Percentiles rank a stretch among this genome's conserved stretches.
Conservation (phyloP, 2,113 vertebrate genomes). For the Junco hyemalis region DNA sequence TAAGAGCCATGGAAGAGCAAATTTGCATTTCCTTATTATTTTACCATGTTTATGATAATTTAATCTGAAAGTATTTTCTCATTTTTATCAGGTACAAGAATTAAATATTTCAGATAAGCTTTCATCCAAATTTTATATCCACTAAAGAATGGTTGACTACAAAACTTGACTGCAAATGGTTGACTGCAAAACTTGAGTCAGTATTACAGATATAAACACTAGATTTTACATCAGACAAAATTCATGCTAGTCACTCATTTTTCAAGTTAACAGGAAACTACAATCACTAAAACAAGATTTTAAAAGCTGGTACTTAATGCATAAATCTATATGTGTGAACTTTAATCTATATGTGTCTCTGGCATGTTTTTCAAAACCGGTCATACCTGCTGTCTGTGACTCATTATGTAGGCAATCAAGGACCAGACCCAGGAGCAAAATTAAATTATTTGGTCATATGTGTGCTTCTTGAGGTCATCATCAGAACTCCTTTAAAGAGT, state of each 20-base stretch:
- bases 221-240: neutral
- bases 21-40: neutral
- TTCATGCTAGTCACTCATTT: neutral
- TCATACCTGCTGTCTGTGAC: neutral
- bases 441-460: neutral
- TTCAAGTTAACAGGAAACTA: neutral
- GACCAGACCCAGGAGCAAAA: neutral
- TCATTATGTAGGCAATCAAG: neutral
- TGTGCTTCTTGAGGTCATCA: neutral
- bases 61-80: neutral
- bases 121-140: neutral
- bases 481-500: neutral
- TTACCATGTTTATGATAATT: neutral
- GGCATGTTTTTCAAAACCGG: neutral
- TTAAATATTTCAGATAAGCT: neutral
- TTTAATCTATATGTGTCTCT: neutral
- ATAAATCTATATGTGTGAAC: neutral
- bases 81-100: neutral
- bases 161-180: too few relatives aligned
- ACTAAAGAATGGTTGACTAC: neutral
- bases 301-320: neutral
- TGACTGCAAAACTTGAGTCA: neutral
- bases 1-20: neutral
- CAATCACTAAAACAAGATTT: neutral
- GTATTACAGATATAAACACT: neutral